Conservation (phyloP, 2,888 invertebrate species). For the Ditylenchus weischeri region DNA sequence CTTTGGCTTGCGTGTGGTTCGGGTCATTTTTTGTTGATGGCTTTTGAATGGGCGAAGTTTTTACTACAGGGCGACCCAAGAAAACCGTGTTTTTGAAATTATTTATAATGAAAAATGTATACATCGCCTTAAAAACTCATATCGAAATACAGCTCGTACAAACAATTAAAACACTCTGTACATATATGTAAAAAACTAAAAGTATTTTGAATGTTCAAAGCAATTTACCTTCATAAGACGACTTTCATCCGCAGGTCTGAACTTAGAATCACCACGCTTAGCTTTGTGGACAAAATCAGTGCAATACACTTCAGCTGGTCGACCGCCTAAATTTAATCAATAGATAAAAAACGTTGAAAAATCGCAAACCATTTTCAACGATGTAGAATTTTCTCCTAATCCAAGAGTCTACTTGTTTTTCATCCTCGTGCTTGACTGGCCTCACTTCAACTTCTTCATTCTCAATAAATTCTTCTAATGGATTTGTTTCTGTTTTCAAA, state of each 20-base stretch:
- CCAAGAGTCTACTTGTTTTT: conserved; percentile 18
- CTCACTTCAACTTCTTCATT: not conserved
- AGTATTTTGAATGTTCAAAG: conserved; percentile 4
- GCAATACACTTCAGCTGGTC: conserved; percentile 35
- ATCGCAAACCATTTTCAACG: conserved; percentile 21
- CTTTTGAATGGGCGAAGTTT: too few relatives aligned
- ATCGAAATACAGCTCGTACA: too few relatives aligned
- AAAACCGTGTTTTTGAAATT: too few relatives aligned
- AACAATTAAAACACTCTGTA: too few relatives aligned
- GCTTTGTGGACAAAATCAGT: conserved; percentile 35
- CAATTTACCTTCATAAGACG: conserved; percentile 13
- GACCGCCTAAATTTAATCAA: conserved; percentile 16
- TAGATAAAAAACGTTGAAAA: not conserved
- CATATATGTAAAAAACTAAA: too few relatives aligned
- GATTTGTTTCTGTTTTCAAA: not conserved
- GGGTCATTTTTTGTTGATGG: too few relatives aligned
- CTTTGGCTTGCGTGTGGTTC: too few relatives aligned
- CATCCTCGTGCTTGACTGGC: not conserved
- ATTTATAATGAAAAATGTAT: too few relatives aligned
- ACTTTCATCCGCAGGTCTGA: conserved; percentile 16
- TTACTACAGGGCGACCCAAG: too few relatives aligned
- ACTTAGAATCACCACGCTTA: conserved; percentile 17
- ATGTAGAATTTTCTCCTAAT: conserved; percentile 25
- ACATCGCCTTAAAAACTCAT: too few relatives aligned
- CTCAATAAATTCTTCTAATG: not conserved